Evolutionary conservation across 2,888 invertebrate genomes (phyloP), one percentile per base, ranked within the genome.

Genomic region (Lycia hirtaria): DNA sequence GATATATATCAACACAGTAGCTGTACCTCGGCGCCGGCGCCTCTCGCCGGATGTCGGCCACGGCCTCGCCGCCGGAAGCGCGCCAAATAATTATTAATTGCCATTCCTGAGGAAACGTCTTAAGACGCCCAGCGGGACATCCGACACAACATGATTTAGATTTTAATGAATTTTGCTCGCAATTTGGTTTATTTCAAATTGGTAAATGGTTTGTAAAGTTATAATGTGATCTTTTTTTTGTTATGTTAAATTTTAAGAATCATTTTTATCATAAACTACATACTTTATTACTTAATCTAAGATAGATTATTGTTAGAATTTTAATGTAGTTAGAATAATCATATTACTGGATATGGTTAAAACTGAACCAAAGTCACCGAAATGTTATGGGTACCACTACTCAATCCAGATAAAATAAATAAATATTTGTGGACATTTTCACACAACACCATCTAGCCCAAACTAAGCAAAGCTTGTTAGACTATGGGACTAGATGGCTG

Each of bases 61-160:
- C 54, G 51, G 62, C 55, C 64, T 83, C 76, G 83, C 83, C 43
- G 87, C 84, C 88, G 88, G 88, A 90, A 87, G 81, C 85, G 81
- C 80, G 83, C 83, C 88, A 82, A 87, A 90, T 90, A 87, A 90
- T 91, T 90, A 89, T 91, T 89, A 89, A 91, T 89, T 87, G 88
- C 85, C 76, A 67, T 75, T 78, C 76, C 69, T 62, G 75, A 79
- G 81, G 78, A 79, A 68, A 72, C 70, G 77, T 76, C 86, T 85
- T 81, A 78, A 87, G 88, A 83, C 81, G 71, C 75, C 56, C 75
- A 68, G 28, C 78, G 78, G 87, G 88, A 76, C 59, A 78, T 75
- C 79, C 69, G 58, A 60, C 62, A 60, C 62, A 56, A 71, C 72
- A 76, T 78, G 71, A 78, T 64, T 65, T 66, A 66, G 43, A 62